These are phyloP conservation scores for Alviniconcha strummeri DNA, from an alignment of 2,888 invertebrate species.

Conservation along the genomic window DNA sequence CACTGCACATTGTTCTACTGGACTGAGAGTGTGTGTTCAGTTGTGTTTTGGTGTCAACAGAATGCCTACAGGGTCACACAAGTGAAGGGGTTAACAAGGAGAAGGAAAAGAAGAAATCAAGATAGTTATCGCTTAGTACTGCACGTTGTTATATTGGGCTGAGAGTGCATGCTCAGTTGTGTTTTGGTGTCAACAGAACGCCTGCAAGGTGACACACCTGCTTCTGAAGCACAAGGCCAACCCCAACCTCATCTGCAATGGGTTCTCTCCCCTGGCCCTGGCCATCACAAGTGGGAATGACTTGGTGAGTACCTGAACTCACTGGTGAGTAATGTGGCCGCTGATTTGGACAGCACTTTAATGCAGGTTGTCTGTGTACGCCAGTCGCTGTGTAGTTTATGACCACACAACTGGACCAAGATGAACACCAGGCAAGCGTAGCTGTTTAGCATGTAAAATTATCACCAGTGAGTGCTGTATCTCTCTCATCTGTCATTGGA, in stretches of 20 bases:
- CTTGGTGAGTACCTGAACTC: constrained; percentile 52
- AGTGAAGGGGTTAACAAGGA: too few relatives aligned
- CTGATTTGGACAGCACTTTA: too few relatives aligned
- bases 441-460: not conserved
- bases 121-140: too few relatives aligned
- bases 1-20: too few relatives aligned
- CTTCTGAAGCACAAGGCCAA: constrained; percentile 70
- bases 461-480: too few relatives aligned
- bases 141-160: too few relatives aligned
- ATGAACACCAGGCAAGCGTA: too few relatives aligned
- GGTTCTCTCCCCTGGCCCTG: constrained; percentile 70
- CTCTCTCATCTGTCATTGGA: too few relatives aligned
- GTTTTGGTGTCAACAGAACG: constrained; percentile 51
- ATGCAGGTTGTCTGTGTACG: not conserved
- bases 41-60: constrained; percentile 43
- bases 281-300: constrained; percentile 73
- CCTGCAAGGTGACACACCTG: constrained; percentile 65
- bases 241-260: constrained; percentile 71
- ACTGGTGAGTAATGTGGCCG: too few relatives aligned
- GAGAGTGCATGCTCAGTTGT: not conserved
- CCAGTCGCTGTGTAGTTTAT: not conserved
- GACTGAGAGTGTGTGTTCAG: not conserved
- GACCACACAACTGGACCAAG: too few relatives aligned
- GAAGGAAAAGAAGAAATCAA: too few relatives aligned
- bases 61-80: constrained; percentile 58